Evolutionary conservation across 1,140 invertebrate species (phyloP).

Genomic region (Drosophila asahinai): DNA sequence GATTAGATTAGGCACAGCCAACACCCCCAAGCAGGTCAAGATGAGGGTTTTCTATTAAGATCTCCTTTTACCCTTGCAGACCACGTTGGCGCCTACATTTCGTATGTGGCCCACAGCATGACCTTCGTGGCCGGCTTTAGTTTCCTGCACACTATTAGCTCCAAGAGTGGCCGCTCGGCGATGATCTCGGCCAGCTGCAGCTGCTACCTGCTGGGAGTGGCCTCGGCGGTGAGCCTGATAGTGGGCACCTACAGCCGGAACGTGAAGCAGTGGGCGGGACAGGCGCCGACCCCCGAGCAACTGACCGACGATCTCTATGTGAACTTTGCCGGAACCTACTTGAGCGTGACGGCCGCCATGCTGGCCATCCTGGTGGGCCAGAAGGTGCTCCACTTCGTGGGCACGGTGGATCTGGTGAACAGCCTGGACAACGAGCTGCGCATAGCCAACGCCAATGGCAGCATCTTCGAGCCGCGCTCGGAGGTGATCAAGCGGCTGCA

Average conservation of each 20-base stretch:
- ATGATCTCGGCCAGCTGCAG: constrained; percentile 68
- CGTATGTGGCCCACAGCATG: constrained; percentile 76
- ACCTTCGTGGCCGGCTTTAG: constrained; percentile 78
- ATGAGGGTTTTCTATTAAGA: background rate
- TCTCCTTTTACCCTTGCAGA: constrained; percentile 40
- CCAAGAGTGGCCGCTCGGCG: constrained; percentile 60
- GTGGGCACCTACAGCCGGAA: constrained; percentile 64
- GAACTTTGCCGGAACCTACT: constrained; percentile 74
- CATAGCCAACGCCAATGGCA: constrained; percentile 78
- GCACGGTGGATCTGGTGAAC: constrained; percentile 68
- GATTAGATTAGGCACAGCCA: background rate
- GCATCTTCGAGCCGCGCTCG: constrained; percentile 66
- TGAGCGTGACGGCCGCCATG: constrained; percentile 59
- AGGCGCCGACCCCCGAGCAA: constrained; percentile 47
- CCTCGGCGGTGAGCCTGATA: constrained; percentile 73
- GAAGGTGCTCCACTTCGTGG: constrained; percentile 71
- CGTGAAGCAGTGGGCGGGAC: constrained; percentile 38
- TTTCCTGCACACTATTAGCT: constrained; percentile 71
- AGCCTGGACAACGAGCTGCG: constrained; percentile 79
- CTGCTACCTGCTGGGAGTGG: constrained; percentile 75
- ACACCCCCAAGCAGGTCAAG: constrained; percentile 1
- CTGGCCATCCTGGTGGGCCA: constrained; percentile 68
- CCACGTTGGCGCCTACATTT: constrained; percentile 75
- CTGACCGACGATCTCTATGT: constrained; percentile 74
- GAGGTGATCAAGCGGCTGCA: constrained; percentile 76